These are phyloP conservation scores for Lasiommata megera DNA, from an alignment of 2,888 invertebrate genomes.

Conservation along the genomic window DNA sequence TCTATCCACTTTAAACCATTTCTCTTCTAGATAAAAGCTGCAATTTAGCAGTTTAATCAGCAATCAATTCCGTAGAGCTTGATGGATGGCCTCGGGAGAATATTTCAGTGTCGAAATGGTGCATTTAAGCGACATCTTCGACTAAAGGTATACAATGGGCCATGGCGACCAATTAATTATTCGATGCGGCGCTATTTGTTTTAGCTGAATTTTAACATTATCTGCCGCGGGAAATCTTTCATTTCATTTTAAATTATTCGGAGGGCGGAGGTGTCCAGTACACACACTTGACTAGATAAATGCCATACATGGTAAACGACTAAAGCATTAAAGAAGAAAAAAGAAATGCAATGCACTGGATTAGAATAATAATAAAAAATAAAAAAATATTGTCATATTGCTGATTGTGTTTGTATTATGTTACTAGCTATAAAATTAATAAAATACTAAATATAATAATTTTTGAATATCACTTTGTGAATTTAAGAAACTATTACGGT, in stretches of 20 bases:
- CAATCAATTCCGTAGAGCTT: conserved; percentile 63
- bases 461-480: no score
- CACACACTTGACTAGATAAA: no score
- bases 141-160: conserved; percentile 25
- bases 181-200: conserved; percentile 12
- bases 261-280: neutral
- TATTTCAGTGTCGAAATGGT: conserved; percentile 54
- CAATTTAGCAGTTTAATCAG: conserved; percentile 67
- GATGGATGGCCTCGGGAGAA: conserved; percentile 62
- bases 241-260: conserved; percentile 10
- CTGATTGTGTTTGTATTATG: no score
- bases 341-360: no score
- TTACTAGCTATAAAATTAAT: no score
- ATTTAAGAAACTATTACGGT: no score
- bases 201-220: conserved; percentile 11
- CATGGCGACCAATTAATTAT: conserved; percentile 23
- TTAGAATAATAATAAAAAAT: no score
- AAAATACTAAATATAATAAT: no score
- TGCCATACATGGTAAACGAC: no score
- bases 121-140: conserved; percentile 30
- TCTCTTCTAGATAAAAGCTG: conserved; percentile 43
- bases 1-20: conserved; percentile 36
- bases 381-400: no score
- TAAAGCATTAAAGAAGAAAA: no score
- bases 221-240: conserved; percentile 8